phyloP scores from a whole-genome alignment of 2,888 invertebrate genomes.

The Anodontia alba region DNA sequence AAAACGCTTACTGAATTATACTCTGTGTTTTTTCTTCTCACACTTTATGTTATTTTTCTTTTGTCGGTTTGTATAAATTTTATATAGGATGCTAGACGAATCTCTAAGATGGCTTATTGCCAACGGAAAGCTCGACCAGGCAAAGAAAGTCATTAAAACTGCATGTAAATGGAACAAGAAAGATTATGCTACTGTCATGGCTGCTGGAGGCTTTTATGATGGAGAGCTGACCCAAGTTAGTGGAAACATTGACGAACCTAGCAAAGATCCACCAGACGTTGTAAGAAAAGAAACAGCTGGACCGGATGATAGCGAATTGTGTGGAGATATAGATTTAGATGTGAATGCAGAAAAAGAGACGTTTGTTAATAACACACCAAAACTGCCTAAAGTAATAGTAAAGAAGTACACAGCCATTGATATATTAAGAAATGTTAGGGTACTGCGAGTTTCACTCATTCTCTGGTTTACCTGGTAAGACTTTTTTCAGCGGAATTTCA shows the following conservation, averaged over 20 bases:
- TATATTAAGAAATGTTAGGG: slow-evolving; percentile 56
- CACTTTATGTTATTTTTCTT: too few relatives aligned
- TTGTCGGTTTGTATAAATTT: too few relatives aligned
- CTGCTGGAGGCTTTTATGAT: slow-evolving; percentile 28
- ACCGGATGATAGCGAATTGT: background rate
- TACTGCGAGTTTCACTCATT: slow-evolving; percentile 59
- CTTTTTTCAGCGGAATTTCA: too few relatives aligned
- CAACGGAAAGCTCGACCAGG: slow-evolving; percentile 61
- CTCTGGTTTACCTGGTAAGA: slow-evolving; percentile 57
- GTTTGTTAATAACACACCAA: background rate
- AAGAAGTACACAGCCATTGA: slow-evolving; percentile 51
- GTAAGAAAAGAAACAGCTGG: background rate
- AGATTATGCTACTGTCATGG: slow-evolving; percentile 38
- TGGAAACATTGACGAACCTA: background rate
- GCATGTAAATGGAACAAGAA: slow-evolving; percentile 67
- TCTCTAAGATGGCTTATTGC: slow-evolving; percentile 72
- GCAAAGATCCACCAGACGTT: background rate
- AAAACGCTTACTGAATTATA: too few relatives aligned
- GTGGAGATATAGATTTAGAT: background rate
- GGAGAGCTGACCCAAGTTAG: background rate
- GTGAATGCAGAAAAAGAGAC: background rate
- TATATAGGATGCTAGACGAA: slow-evolving; percentile 68
- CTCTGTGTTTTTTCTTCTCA: too few relatives aligned
- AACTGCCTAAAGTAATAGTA: slow-evolving; percentile 14
- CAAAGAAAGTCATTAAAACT: slow-evolving; percentile 62